Percentiles rank a stretch among this genome's conserved stretches.
Conservation (phyloP, 2,888 invertebrate genomes). For the Oscheius sp. region DNA sequence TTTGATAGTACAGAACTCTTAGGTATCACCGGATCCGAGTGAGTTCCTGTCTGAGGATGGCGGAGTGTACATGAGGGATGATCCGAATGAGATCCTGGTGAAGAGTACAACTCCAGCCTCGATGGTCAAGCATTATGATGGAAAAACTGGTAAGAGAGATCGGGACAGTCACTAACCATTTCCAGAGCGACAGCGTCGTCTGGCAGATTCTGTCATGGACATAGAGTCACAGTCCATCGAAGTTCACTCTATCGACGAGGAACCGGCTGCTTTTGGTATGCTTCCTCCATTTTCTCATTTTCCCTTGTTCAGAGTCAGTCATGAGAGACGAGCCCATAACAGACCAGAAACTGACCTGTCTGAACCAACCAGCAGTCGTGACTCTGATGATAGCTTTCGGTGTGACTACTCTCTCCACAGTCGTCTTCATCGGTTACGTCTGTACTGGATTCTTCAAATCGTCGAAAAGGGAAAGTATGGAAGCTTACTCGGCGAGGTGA, state of each 20-base stretch:
- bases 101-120: slow-evolving; percentile 21
- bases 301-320: neutral
- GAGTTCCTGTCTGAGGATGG: neutral
- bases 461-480: neutral
- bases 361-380: slow-evolving; percentile 25
- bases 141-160: neutral
- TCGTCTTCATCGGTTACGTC: slow-evolving; percentile 32
- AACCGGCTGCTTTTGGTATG: neutral
- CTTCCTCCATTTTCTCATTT: too few relatives aligned
- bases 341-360: slow-evolving; percentile 24
- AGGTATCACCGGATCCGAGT: neutral
- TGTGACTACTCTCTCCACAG: slow-evolving; percentile 10
- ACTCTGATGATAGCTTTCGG: slow-evolving; percentile 22
- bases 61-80: slow-evolving; percentile 17
- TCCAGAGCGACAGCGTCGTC: slow-evolving; percentile 27
- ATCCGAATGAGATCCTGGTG: slow-evolving; percentile 22
- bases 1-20: neutral
- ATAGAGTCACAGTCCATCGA: slow-evolving; percentile 31
- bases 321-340: slow-evolving; percentile 26
- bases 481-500: slow-evolving; percentile 7
- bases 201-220: slow-evolving; percentile 40
- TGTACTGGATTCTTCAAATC: slow-evolving; percentile 4
- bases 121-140: slow-evolving; percentile 11
- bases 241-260: slow-evolving; percentile 1
- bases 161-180: neutral